Conservation (phyloP, 1,140 invertebrate genomes). For the Eumaeus atala region DNA sequence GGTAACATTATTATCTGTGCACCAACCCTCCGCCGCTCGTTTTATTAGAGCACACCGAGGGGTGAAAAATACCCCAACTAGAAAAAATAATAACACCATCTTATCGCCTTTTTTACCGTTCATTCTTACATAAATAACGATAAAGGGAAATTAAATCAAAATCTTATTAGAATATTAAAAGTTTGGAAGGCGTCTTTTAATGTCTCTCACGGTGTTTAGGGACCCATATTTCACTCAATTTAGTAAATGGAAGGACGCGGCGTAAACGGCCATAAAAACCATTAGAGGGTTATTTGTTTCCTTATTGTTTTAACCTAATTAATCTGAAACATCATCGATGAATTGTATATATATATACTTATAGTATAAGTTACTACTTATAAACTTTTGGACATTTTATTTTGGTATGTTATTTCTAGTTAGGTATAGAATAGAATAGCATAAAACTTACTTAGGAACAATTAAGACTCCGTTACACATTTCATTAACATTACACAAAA, state of each 20-base stretch:
- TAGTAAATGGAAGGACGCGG: conserved; percentile 58
- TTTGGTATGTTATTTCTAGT: too few species aligned
- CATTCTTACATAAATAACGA: conserved; percentile 72
- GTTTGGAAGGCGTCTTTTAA: conserved; percentile 66
- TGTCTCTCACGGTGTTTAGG: conserved; percentile 60
- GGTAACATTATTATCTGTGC: neutral
- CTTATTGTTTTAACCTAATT: conserved; percentile 12
- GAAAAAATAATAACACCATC: conserved; percentile 61
- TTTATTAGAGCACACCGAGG: conserved; percentile 35
- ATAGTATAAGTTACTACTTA: too few species aligned
- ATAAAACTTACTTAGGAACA: too few species aligned
- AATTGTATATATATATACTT: too few species aligned
- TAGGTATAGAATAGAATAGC: too few species aligned
- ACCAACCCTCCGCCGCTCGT: conserved; percentile 28
- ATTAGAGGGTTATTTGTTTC: conserved; percentile 42
- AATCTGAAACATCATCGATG: neutral
- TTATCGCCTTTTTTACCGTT: conserved; percentile 66
- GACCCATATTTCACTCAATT: conserved; percentile 70
- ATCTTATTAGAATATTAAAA: conserved; percentile 73
- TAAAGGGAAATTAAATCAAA: conserved; percentile 73
- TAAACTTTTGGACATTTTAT: too few species aligned
- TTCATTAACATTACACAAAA: too few species aligned
- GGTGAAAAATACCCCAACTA: conserved; percentile 37
- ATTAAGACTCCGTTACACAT: too few species aligned
- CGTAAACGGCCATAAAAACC: conserved; percentile 36